These are phyloP conservation scores for Serilophus lunatus DNA, from an alignment of 2,113 vertebrate genomes.

Conservation along the genomic window DNA sequence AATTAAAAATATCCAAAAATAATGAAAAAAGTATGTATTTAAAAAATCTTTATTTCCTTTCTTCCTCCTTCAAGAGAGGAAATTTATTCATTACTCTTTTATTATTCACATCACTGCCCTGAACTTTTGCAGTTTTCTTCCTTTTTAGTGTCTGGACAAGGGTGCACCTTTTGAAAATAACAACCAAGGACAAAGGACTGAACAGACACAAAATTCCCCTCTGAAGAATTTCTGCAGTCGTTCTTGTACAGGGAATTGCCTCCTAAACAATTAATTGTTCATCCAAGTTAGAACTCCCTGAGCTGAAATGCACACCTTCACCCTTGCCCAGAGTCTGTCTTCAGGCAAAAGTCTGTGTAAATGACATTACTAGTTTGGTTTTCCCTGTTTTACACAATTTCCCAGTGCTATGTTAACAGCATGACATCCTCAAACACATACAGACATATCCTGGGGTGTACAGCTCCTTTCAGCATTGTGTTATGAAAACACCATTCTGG, in stretches of 20 bases:
- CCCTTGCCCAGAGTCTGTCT: background rate
- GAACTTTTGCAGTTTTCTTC: background rate
- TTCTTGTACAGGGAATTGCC: background rate
- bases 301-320: background rate
- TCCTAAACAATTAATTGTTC: background rate
- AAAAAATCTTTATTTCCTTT: background rate
- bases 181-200: background rate
- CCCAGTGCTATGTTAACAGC: background rate
- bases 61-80: background rate
- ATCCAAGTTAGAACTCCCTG: background rate
- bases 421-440: background rate
- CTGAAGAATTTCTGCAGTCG: background rate
- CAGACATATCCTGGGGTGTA: background rate
- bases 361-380: background rate
- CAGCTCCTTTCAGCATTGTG: background rate
- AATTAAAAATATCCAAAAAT: background rate
- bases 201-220: background rate
- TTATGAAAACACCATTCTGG: background rate
- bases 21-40: background rate
- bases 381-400: background rate
- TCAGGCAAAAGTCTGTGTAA: background rate
- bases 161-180: background rate
- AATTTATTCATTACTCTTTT: background rate
- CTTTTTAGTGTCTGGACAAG: background rate
- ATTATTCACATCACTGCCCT: background rate